phyloP scores from a whole-genome alignment of 2,797 vertebrate genomes.

The Neopelma chrysocephalum region DNA sequence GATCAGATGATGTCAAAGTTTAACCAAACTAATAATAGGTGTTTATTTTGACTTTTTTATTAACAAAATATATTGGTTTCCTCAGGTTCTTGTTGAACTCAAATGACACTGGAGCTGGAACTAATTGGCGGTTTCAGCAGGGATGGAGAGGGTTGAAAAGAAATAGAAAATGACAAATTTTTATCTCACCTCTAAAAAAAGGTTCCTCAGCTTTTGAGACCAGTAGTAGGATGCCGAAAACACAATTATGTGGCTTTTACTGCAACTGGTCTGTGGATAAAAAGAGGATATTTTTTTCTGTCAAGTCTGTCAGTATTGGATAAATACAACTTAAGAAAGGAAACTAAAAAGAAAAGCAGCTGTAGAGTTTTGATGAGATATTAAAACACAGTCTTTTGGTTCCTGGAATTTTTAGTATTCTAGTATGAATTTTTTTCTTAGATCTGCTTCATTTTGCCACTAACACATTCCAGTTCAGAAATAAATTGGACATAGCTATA shows the following conservation, averaged over 20 bases:
- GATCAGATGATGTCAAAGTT: neutral
- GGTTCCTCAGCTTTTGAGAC: neutral
- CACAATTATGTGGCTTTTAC: neutral
- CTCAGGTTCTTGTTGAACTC: neutral
- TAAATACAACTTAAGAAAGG: neutral
- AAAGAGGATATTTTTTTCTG: neutral
- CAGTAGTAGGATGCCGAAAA: neutral
- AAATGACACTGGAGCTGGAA: neutral
- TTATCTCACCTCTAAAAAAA: neutral
- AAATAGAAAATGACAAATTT: neutral
- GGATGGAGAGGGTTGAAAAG: neutral
- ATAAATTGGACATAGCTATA: neutral
- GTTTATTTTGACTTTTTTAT: neutral
- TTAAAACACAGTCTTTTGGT: neutral
- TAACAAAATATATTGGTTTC: neutral
- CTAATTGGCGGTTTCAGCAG: neutral
- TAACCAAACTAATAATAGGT: neutral
- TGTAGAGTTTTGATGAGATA: neutral
- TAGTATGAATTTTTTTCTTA: neutral
- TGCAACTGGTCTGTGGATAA: neutral
- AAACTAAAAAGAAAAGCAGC: neutral
- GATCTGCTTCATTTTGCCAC: neutral
- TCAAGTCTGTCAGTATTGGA: neutral
- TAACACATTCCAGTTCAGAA: neutral
- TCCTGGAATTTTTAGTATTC: neutral